Conservation (phyloP, 2,797 vertebrate genomes). For the Eulemur coronatus region DNA sequence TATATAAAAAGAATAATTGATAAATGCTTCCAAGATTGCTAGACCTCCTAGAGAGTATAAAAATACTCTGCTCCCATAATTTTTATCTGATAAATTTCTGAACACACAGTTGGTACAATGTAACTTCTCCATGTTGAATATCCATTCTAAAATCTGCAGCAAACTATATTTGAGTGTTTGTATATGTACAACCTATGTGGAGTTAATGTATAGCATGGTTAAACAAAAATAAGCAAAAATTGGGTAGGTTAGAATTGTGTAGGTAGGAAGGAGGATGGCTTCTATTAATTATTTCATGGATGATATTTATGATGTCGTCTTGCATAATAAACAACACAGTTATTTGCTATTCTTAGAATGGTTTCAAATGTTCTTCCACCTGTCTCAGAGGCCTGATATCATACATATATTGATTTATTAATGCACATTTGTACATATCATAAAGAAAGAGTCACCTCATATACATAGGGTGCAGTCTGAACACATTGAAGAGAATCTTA, state of each 20-base stretch:
- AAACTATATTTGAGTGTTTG: neutral
- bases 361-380: neutral
- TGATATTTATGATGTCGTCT: neutral
- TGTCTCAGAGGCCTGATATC: neutral
- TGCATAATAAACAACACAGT: neutral
- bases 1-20: neutral
- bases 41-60: neutral
- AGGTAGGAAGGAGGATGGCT: neutral
- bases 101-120: neutral
- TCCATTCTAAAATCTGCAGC: neutral
- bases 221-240: neutral
- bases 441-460: neutral
- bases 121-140: neutral
- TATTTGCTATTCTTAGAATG: neutral
- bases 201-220: neutral
- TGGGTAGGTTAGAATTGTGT: neutral
- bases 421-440: neutral
- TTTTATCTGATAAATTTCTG: neutral
- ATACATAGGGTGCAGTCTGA: neutral
- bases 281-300: neutral
- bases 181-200: neutral
- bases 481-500: neutral
- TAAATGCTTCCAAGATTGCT: neutral
- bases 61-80: neutral
- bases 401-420: neutral